phyloP scores from a whole-genome alignment of 2,113 vertebrate species.

The Tautogolabrus adspersus region DNA sequence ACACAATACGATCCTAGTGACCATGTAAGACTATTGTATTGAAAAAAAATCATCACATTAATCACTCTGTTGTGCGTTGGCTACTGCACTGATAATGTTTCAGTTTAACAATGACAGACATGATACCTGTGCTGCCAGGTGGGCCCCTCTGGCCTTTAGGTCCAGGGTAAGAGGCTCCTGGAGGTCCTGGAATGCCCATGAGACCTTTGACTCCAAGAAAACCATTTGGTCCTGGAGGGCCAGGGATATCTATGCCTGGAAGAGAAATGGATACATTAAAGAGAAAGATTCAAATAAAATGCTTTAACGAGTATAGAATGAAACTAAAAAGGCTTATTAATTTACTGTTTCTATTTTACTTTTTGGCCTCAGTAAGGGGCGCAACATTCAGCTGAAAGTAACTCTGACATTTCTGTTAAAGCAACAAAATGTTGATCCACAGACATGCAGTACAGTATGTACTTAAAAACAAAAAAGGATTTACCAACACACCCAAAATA shows the following conservation, averaged over 20 bases:
- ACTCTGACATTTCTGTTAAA: neutral
- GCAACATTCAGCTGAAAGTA: neutral
- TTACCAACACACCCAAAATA: neutral
- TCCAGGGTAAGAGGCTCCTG: conserved; percentile 27
- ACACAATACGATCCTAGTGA: neutral
- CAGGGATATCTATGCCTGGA: conserved; percentile 42
- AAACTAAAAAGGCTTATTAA: neutral
- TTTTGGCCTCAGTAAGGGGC: neutral
- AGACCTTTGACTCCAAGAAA: conserved; percentile 64
- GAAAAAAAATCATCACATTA: too few relatives aligned
- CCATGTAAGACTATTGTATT: too few relatives aligned
- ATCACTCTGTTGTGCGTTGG: too few relatives aligned
- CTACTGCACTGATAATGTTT: too few relatives aligned
- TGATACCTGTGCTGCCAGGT: conserved; percentile 63
- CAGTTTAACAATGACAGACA: neutral
- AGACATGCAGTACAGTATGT: neutral
- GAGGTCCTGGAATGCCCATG: conserved; percentile 38
- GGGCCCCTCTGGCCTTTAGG: conserved; percentile 56
- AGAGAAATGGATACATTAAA: neutral
- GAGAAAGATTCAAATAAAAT: neutral
- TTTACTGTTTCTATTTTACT: neutral
- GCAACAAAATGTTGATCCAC: neutral
- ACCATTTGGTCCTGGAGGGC: conserved; percentile 56
- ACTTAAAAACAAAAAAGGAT: neutral
- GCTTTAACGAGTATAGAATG: neutral